Evolutionary conservation across 2,113 vertebrate species (phyloP).

Genomic region (Microtus richardsoni): DNA sequence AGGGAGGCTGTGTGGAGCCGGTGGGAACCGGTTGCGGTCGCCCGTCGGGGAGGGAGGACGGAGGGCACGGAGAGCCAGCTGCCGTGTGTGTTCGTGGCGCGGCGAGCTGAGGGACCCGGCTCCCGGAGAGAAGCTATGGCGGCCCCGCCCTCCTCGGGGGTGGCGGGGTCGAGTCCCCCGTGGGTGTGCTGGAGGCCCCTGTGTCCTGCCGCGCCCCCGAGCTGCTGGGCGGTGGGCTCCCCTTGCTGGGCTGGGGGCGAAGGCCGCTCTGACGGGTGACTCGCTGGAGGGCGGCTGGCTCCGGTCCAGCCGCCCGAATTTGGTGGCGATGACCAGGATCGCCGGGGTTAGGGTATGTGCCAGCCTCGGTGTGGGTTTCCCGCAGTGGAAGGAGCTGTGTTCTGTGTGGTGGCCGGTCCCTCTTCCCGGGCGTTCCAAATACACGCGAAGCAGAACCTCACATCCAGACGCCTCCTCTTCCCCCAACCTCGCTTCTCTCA

Average conservation of each 20-base stretch:
- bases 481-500: not conserved
- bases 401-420: not conserved
- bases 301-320: not conserved
- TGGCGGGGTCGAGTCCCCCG: not conserved
- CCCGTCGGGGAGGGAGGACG: not conserved
- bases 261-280: not conserved
- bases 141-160: not conserved
- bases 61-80: no score
- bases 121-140: not conserved
- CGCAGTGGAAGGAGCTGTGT: not conserved
- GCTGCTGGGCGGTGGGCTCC: not conserved
- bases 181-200: not conserved
- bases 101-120: not conserved
- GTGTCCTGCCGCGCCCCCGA: no score
- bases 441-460: not conserved
- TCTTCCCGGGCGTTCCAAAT: not conserved
- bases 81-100: not conserved
- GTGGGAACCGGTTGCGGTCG: not conserved
- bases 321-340: not conserved
- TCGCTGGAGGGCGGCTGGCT: not conserved
- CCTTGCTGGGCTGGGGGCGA: no score
- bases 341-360: not conserved
- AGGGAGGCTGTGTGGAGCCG: not conserved
- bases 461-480: not conserved
- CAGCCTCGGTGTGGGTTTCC: not conserved